phyloP scores from a whole-genome alignment of 2,797 vertebrate species.

The Bovichtus diacanthus region DNA sequence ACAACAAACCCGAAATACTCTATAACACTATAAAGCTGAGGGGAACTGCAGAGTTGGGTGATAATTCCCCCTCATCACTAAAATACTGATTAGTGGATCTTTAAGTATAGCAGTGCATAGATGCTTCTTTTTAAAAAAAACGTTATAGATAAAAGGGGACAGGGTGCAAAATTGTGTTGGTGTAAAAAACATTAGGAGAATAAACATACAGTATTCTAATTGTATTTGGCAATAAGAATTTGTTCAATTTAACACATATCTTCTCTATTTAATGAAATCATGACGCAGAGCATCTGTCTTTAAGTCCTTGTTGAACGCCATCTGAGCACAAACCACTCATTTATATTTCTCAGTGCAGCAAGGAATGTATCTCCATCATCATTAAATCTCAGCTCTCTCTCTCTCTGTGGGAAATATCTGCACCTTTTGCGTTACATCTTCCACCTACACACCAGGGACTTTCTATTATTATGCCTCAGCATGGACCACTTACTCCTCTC shows the following conservation, averaged over 20 bases:
- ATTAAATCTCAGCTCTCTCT: conserved; percentile 24
- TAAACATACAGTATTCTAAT: neutral
- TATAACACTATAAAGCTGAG: neutral
- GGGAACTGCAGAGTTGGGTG: neutral
- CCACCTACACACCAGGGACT: conserved; percentile 27
- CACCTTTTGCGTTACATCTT: conserved; percentile 9
- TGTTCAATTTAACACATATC: neutral
- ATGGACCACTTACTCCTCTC: conserved; percentile 10
- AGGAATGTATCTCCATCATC: conserved; percentile 29
- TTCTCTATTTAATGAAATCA: conserved; percentile 8
- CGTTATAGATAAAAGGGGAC: neutral
- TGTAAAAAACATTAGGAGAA: neutral
- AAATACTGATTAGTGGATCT: neutral
- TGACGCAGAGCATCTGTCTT: conserved; percentile 24
- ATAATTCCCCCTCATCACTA: neutral
- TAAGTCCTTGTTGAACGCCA: conserved; percentile 7
- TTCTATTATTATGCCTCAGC: conserved; percentile 37
- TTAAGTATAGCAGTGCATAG: neutral
- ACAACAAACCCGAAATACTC: neutral
- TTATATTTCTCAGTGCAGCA: conserved; percentile 23
- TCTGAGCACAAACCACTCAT: conserved; percentile 10
- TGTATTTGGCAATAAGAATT: neutral
- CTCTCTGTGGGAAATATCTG: conserved; percentile 1
- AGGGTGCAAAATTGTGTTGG: no score
- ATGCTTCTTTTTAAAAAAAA: neutral